Percentiles rank a stretch among this genome's conserved stretches.
These are phyloP conservation scores for Eubasilissa regina DNA, from an alignment of 1,140 invertebrate genomes.

Conservation along the genomic window DNA sequence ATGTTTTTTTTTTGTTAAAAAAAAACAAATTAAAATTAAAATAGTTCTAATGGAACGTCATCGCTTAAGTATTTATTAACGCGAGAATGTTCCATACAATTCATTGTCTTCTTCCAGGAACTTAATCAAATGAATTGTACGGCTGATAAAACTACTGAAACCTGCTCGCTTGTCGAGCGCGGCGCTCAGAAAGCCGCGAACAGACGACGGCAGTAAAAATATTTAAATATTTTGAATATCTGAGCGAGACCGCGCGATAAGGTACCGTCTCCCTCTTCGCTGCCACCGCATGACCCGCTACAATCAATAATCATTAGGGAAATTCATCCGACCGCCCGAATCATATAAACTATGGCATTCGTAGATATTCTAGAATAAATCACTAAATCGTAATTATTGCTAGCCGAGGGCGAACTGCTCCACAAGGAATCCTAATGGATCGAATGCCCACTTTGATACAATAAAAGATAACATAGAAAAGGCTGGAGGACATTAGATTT, in stretches of 20 bases:
- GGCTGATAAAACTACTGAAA: not conserved
- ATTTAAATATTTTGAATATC: slow-evolving; percentile 10
- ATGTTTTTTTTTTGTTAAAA: no score
- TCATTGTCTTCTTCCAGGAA: not conserved
- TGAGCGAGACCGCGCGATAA: not conserved
- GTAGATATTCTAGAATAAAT: slow-evolving; percentile 52
- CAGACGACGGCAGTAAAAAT: slow-evolving; percentile 18
- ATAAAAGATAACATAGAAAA: slow-evolving; percentile 58
- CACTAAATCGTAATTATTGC: slow-evolving; percentile 58
- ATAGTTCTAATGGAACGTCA: not conserved
- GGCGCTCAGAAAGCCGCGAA: slow-evolving; percentile 32
- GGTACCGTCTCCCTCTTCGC: not conserved
- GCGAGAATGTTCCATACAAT: no score
- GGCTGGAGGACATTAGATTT: slow-evolving; percentile 57
- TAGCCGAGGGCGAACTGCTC: slow-evolving; percentile 54
- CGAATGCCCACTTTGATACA: slow-evolving; percentile 48
- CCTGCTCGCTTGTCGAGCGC: slow-evolving; percentile 3
- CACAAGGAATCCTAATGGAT: slow-evolving; percentile 49
- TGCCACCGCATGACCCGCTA: slow-evolving; percentile 56
- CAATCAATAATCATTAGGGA: slow-evolving; percentile 59
- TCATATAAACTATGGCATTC: slow-evolving; percentile 29
- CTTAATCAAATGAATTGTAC: slow-evolving; percentile 4
- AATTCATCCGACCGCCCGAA: slow-evolving; percentile 38
- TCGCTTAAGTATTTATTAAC: no score
- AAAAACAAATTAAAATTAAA: no score